Base-by-base conservation (phyloP, 1,140 invertebrate species). In the Cyrtorhinus lividipennis region DNA sequence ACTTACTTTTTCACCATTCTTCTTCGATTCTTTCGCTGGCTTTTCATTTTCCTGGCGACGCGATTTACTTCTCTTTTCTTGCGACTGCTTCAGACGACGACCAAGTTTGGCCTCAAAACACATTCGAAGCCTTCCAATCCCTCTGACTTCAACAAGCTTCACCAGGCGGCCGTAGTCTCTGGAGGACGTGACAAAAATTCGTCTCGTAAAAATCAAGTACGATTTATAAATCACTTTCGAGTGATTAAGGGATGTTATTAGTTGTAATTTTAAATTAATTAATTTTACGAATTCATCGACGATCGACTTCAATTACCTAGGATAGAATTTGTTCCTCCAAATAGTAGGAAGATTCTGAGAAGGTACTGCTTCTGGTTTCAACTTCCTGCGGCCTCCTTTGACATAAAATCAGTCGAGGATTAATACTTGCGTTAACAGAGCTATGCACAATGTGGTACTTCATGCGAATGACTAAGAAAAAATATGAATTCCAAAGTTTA, bases 321-420 rank as follows among this genome's bases (percentile, higher is more conserved):
- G 64, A 46, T 46, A 26, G 59, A 65, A 65, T 56, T 65, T 65
- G 22, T 65, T 65, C 24, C 64, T 65, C 64, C 64, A 65, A 23
- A 65, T 25, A 22, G 24, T 46, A 8, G 64, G 64, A 25, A 65
- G 30, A 44, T 56, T 22, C 18, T 65, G 20, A 20, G 48, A 30
- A 5, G 64, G 64, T 2, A 65, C 64, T 24, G 62, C 61, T 23
- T 63, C 58, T 24, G 18, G n/a, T 38, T 65, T 65, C 26, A 65
- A 45, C n/a, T n/a, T 44, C 25, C 61, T 62, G 2, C 24, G 26
- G 15, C 46, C 57, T 56, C 27, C 64, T n/a, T n/a, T 62, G 45
- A 44, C 45, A 61, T 15, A 38, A 61, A 64, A 13, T 38, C 30
- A 38, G 5, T 38, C 30, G 15, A 8, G 15, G 15, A 38, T 38